Conservation (phyloP, 2,888 invertebrate species). For the Mongoloraphidia duomilia region DNA sequence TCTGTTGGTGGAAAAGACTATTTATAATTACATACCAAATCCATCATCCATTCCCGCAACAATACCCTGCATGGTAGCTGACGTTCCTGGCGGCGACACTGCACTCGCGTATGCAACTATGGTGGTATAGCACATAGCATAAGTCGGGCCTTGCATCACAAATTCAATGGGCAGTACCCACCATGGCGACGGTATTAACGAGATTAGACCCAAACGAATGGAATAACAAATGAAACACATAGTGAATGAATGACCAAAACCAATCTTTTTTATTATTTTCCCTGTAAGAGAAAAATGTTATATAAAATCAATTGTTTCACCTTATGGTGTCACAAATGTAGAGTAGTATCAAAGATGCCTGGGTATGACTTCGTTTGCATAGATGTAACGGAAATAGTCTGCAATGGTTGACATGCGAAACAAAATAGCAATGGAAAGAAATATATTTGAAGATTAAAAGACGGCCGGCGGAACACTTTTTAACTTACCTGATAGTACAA, state of each 20-base stretch:
- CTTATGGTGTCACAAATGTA: too few relatives aligned
- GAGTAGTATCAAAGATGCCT: too few relatives aligned
- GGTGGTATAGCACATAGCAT: slow-evolving; percentile 71
- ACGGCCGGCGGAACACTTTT: not conserved
- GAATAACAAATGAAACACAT: slow-evolving; percentile 66
- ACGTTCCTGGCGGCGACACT: slow-evolving; percentile 44
- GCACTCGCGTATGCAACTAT: slow-evolving; percentile 51
- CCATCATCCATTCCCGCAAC: slow-evolving; percentile 84
- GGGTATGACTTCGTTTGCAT: too few relatives aligned
- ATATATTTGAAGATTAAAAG: too few relatives aligned
- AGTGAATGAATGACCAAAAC: slow-evolving; percentile 63
- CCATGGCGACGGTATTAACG: slow-evolving; percentile 67
- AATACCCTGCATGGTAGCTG: slow-evolving; percentile 73
- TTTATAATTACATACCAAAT: slow-evolving; percentile 38
- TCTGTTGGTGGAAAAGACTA: too few relatives aligned
- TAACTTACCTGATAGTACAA: slow-evolving; percentile 47
- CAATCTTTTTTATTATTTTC: slow-evolving; percentile 62
- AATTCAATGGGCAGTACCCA: slow-evolving; percentile 67
- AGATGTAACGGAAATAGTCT: too few relatives aligned
- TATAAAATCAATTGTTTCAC: not conserved
- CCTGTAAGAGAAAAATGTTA: slow-evolving; percentile 31
- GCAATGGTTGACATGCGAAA: too few relatives aligned
- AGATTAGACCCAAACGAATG: slow-evolving; percentile 57
- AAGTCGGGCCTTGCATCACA: slow-evolving; percentile 72
- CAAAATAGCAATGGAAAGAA: too few relatives aligned